Conservation (phyloP, 1,140 invertebrate genomes). For the Streblospio benedicti region DNA sequence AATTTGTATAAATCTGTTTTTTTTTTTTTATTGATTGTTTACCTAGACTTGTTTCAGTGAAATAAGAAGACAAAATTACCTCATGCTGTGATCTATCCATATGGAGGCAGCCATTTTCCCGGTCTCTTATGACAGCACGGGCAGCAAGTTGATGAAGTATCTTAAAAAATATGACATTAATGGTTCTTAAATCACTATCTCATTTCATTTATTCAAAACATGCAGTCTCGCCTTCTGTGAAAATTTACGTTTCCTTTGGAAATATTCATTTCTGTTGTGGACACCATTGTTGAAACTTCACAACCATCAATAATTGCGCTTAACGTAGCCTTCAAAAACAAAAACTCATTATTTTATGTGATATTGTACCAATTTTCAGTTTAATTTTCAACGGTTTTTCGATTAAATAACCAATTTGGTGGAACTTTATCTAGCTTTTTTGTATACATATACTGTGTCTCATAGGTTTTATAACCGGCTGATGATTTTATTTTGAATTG, state of each 20-base stretch:
- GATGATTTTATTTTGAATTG: too few species aligned
- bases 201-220: neutral
- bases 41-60: too few species aligned
- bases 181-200: neutral
- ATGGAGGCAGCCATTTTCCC: slow-evolving; percentile 40
- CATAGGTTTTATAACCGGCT: too few species aligned
- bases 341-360: neutral
- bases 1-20: too few species aligned
- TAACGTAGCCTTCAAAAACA: slow-evolving; percentile 34
- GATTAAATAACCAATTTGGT: too few species aligned
- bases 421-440: too few species aligned
- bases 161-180: neutral
- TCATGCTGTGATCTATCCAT: slow-evolving; percentile 38
- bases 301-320: slow-evolving; percentile 36
- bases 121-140: slow-evolving; percentile 41
- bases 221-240: neutral
- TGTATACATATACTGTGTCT: too few species aligned
- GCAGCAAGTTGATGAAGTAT: slow-evolving; percentile 39
- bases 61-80: too few species aligned
- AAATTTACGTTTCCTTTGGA: slow-evolving; percentile 35
- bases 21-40: too few species aligned
- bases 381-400: too few species aligned
- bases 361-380: neutral
- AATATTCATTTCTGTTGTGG: slow-evolving; percentile 38
- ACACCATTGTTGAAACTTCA: slow-evolving; percentile 43